A percentile compares a stretch with the other conserved stretches of the same genome.
Conservation (phyloP, 2,113 vertebrate species). For the Rhinolophus ferrumequinum region DNA sequence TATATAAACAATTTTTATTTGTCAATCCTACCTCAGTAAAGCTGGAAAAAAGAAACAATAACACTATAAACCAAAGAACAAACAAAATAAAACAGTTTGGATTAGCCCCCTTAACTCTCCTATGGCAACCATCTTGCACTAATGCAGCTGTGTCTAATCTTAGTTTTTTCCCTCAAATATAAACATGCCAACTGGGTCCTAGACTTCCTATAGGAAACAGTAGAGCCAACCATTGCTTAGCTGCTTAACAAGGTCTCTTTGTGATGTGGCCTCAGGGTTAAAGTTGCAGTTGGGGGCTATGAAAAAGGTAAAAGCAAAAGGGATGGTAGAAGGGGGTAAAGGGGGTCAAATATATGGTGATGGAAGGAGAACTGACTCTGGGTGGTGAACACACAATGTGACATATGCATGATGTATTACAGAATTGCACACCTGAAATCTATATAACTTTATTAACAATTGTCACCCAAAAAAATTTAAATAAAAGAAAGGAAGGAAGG, state of each 20-base stretch:
- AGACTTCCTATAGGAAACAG: accelerated
- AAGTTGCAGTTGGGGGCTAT: background rate
- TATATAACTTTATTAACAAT: too few relatives aligned
- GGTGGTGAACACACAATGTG: too few relatives aligned
- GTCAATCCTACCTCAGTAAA: background rate
- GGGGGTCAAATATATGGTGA: too few relatives aligned
- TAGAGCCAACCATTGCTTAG: background rate
- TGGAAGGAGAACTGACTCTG: too few relatives aligned
- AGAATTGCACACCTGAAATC: too few relatives aligned
- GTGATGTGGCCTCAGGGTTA: background rate
- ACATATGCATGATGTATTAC: too few relatives aligned
- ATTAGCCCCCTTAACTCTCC: background rate
- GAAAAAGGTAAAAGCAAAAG: too few relatives aligned
- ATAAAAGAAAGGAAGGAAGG: too few relatives aligned
- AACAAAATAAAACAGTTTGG: background rate
- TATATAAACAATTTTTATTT: background rate
- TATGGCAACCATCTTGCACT: background rate
- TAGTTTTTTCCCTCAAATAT: background rate
- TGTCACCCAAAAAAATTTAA: too few relatives aligned
- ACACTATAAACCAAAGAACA: background rate
- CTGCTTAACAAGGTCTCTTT: background rate
- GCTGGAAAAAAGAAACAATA: background rate
- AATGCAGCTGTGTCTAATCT: background rate
- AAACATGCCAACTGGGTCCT: background rate
- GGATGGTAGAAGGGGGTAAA: too few relatives aligned